These are phyloP conservation scores for Chromis chromis DNA, from an alignment of 2,797 vertebrate genomes.

Conservation along the genomic window DNA sequence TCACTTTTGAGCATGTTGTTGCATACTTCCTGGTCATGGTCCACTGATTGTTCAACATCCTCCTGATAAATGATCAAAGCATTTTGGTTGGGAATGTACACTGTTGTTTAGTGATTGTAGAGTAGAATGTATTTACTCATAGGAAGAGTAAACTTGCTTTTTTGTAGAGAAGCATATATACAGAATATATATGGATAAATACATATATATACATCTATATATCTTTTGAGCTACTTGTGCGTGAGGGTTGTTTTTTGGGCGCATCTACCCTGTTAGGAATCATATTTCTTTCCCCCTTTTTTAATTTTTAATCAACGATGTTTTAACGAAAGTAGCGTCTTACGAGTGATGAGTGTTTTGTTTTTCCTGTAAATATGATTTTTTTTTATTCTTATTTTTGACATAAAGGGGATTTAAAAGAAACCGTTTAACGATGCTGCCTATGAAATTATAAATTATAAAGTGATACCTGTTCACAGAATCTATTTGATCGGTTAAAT, in stretches of 20 bases:
- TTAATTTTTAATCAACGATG: slow-evolving; percentile 47
- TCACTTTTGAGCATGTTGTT: slow-evolving; percentile 63
- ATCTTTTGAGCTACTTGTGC: slow-evolving; percentile 74
- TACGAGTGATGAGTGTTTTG: slow-evolving; percentile 61
- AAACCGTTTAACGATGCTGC: slow-evolving; percentile 73
- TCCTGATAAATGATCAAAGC: slow-evolving; percentile 63
- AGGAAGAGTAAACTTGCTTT: slow-evolving; percentile 81
- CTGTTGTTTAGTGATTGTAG: slow-evolving; percentile 81
- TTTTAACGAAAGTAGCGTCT: slow-evolving; percentile 63
- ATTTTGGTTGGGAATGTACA: slow-evolving; percentile 82
- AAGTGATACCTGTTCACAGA: slow-evolving; percentile 68
- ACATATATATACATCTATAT: slow-evolving; percentile 75
- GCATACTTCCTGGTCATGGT: slow-evolving; percentile 51
- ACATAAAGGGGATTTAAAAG: slow-evolving; percentile 55
- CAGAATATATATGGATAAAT: slow-evolving; percentile 79
- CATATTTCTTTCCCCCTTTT: slow-evolving; percentile 48
- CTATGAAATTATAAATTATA: slow-evolving; percentile 58
- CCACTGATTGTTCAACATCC: slow-evolving; percentile 60
- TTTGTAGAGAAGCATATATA: slow-evolving; percentile 82
- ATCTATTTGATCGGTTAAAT: slow-evolving; percentile 66
- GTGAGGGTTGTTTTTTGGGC: slow-evolving; percentile 71
- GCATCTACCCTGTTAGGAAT: slow-evolving; percentile 66
- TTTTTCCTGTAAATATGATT: slow-evolving; percentile 79
- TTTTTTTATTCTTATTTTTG: slow-evolving; percentile 50
- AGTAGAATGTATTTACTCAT: slow-evolving; percentile 86